Base-by-base conservation (phyloP, 2,888 invertebrate species). In the Latheticus oryzae region DNA sequence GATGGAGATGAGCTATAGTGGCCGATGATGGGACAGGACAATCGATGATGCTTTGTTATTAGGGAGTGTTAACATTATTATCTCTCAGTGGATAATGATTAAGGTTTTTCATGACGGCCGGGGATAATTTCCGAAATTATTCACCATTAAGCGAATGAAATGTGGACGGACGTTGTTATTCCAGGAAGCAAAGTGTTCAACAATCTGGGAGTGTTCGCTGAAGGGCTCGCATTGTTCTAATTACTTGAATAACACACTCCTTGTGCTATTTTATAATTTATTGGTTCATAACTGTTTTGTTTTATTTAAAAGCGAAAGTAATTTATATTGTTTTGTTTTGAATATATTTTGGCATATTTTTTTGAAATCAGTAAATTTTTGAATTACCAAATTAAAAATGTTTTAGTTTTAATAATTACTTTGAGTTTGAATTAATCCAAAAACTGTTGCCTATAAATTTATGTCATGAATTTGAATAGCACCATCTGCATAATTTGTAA, bases 31-130 rank as follows among this genome's bases (percentile, higher is more conserved):
- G 45, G 37, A 45, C 37, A 48, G 24, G 17, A 33, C 42, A 50
- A 38, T 51, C 50, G 24, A 12, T 8, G 15, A 23, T 21, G 43
- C 45, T 52, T 43, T 42, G 38, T 58, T 58, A 52, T 58, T 57
- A 58, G 52, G 37, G 58, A 45, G 57, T 57, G 57, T 51, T 57
- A 43, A 50, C 38, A 50, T 26, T 43, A 42, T 42, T 50, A 50
- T 42, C 17, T n/a, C n/a, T 32, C 35, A 24, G 42, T 26, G 21
- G 35, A 57, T 45, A 28, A 42, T 56, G 51, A 57, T 57, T 51
- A 51, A 21, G 26, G 32, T 37, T 38, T 23, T 45, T 45, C 45
- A 38, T 45, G 24, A 12, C 37, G 33, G 9, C 50, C 4, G 26
- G 15, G 45, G 40, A 40, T 52, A 58, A 58, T 58, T 57, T 30